Conservation (phyloP, 1,140 invertebrate genomes). For the Aplysia californica region DNA sequence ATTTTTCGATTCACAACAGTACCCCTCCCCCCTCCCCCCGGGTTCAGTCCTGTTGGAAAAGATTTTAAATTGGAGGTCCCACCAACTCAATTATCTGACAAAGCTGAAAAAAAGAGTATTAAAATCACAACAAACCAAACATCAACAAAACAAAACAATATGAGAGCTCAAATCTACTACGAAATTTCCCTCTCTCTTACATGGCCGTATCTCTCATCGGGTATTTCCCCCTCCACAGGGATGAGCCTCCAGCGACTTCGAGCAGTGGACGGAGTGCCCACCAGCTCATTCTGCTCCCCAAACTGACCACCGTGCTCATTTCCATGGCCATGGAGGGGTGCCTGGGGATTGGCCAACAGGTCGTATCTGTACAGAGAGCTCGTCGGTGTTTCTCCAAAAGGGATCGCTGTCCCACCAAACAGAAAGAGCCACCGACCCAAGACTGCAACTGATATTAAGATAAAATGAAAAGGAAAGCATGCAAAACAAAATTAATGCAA, state of each 20-base stretch:
- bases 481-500: not conserved
- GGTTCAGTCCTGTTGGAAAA: no score
- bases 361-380: slow-evolving; percentile 79
- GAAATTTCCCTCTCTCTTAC: slow-evolving; percentile 39
- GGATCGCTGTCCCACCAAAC: slow-evolving; percentile 88
- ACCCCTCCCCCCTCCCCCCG: no score
- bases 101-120: no score
- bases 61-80: no score
- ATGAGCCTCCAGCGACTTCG: slow-evolving; percentile 70
- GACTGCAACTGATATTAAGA: slow-evolving; percentile 74
- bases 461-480: slow-evolving; percentile 1
- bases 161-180: no score
- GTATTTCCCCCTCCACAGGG: slow-evolving; percentile 75
- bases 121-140: no score
- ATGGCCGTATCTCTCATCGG: slow-evolving; percentile 83
- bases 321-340: not conserved
- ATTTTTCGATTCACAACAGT: no score
- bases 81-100: no score
- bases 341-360: slow-evolving; percentile 4
- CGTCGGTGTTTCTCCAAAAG: slow-evolving; percentile 84
- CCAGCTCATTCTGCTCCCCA: not conserved
- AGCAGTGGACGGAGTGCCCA: not conserved
- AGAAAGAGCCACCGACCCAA: slow-evolving; percentile 79
- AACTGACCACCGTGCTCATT: no score
- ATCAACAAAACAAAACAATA: no score